A percentile compares a stretch with the other conserved stretches of the same genome.
These are phyloP conservation scores for Oreochromis grahami DNA, from an alignment of 2,797 vertebrate species.

Conservation along the genomic window DNA sequence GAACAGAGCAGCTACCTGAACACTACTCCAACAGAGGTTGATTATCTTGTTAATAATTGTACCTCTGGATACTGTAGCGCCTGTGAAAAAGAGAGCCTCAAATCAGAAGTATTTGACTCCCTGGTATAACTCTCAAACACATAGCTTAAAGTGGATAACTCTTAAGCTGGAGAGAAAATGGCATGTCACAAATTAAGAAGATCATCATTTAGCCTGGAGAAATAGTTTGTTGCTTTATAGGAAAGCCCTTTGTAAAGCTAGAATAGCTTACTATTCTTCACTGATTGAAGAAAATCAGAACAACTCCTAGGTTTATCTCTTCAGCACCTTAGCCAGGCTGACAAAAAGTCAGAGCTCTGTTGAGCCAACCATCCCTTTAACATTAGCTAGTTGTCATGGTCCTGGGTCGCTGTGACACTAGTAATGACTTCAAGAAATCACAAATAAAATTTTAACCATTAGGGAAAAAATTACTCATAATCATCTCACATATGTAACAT, in stretches of 20 bases:
- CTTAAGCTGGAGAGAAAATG: neutral
- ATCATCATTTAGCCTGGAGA: neutral
- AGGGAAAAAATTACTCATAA: too few relatives aligned
- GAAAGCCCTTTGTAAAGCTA: neutral
- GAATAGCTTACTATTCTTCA: neutral
- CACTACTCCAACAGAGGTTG: neutral
- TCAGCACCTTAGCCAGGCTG: neutral
- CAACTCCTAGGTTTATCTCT: neutral
- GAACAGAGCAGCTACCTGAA: neutral
- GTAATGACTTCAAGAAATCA: too few relatives aligned
- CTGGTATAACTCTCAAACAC: neutral
- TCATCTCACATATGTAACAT: too few relatives aligned
- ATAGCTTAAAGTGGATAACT: neutral
- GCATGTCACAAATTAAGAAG: neutral
- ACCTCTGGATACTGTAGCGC: neutral
- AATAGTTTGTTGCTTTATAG: neutral
- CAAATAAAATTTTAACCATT: too few relatives aligned
- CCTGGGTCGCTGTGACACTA: too few relatives aligned
- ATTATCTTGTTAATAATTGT: neutral
- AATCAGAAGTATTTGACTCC: neutral
- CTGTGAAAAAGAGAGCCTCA: neutral
- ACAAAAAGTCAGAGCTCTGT: neutral
- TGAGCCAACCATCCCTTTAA: neutral
- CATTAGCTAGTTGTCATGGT: too few relatives aligned
- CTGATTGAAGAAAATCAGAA: neutral